A percentile compares a stretch with the other conserved stretches of the same genome.
These are phyloP conservation scores for Apteryx owenii DNA, from an alignment of 2,113 vertebrate genomes.

Conservation along the genomic window DNA sequence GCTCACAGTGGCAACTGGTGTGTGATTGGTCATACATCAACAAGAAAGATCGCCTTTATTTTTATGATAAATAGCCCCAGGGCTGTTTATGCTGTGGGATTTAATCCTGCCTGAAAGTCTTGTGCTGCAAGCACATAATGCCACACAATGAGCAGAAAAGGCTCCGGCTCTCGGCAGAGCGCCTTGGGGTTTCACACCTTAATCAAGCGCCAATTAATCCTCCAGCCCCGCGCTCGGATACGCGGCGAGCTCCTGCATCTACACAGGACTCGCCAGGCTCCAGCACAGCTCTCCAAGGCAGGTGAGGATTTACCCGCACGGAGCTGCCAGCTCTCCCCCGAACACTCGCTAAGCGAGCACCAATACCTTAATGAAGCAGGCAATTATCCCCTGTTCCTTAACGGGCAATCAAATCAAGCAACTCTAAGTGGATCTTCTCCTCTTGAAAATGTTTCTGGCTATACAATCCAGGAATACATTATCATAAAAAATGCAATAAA, in stretches of 20 bases:
- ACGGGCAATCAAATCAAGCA: not conserved
- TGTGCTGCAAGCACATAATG: accelerated
- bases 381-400: not conserved
- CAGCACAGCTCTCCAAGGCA: too few relatives aligned
- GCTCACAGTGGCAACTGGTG: accelerated
- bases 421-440: not conserved
- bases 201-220: accelerated
- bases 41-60: not conserved
- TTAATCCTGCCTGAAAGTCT: not conserved
- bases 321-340: not conserved
- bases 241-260: too few relatives aligned
- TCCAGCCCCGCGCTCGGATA: accelerated
- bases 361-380: not conserved
- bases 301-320: accelerated
- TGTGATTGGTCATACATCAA: accelerated
- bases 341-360: not conserved
- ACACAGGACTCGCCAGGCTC: not conserved
- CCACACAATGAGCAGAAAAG: not conserved
- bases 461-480: not conserved
- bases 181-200: too few relatives aligned
- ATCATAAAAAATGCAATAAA: not conserved
- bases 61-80: not conserved
- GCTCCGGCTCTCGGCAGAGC: too few relatives aligned
- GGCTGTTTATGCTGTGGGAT: accelerated
- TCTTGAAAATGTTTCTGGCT: not conserved